Base-by-base conservation (phyloP, 35 echinoderm and acorn worm species). In the Heliocidaris erythrogramma region DNA sequence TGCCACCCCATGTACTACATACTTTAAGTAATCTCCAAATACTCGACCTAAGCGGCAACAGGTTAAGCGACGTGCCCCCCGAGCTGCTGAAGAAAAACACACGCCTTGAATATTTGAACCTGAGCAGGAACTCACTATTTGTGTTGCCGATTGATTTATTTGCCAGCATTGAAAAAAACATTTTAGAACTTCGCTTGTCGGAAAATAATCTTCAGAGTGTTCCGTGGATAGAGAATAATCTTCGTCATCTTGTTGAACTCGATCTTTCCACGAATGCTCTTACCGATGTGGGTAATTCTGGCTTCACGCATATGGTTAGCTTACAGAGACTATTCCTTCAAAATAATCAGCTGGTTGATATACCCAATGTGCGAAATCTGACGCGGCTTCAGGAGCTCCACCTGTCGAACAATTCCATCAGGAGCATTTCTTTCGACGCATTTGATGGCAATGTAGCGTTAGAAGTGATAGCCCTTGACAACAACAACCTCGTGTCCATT, bases 291-390 rank as follows among this genome's bases (percentile, higher is more conserved):
- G 48, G 91, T 29, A 92, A 10, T 21, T 10, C 32, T 48, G 89
- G 91, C 47, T 92, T 92, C n/a, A 52, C 91, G 18, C 47, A 59
- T 49, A 10, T 92, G 10, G 91, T 92, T 27, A 92, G 49, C n/a
- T 48, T 92, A 49, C 31, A 50, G 29, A 12, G 31, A 13, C 50
- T 92, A 16, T 48, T 2, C 49, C 49, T 92, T 30, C 91, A 92
- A 53, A 30, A 59, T 11, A 92, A 59, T 59, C 47, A 30, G 49
- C 47, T 92, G 9, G 27, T 16, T 49, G 49, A 59, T 30, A 92
- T 92, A 9, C 91, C 91, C 17, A 92, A 92, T n/a, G 91, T 92
- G 48, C 47, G 49, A 42, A 92, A 92, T n/a, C 30, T 92, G 50
- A 92, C 91, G 21, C 31, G 48, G 21, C 49, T 92, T 30, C 91